Evolutionary conservation across 2,113 vertebrate species (phyloP).

Genomic region (Petrocephalus microphthalmus): DNA sequence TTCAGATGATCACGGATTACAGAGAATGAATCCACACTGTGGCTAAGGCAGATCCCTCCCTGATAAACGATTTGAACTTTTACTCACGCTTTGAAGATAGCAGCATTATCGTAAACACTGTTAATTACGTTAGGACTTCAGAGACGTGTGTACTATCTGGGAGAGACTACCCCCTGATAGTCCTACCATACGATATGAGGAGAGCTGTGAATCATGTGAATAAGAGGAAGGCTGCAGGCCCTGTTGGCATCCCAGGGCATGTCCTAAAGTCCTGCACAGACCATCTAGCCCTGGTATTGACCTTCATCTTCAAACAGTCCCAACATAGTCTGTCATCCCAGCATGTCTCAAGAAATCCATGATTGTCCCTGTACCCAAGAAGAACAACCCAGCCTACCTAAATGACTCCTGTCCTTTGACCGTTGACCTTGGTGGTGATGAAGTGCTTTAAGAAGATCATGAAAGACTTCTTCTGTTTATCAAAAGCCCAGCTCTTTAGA

Average conservation of each 20-base stretch:
- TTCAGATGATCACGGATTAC: no score
- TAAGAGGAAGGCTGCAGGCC: neutral
- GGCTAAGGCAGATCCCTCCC: neutral
- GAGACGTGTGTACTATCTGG: neutral
- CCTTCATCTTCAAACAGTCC: neutral
- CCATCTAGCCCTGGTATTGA: neutral
- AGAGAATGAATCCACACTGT: neutral
- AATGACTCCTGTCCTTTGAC: neutral
- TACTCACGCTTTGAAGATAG: neutral
- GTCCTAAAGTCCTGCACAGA: neutral
- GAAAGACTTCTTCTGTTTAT: neutral
- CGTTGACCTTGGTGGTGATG: neutral
- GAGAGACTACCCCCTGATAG: neutral
- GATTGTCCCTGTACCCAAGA: neutral
- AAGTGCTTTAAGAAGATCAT: neutral
- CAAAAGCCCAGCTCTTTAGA: neutral
- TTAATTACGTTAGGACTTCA: neutral
- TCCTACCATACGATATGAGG: neutral
- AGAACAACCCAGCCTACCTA: neutral
- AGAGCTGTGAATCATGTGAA: neutral
- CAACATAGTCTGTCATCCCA: neutral
- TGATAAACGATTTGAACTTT: neutral
- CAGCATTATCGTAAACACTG: neutral
- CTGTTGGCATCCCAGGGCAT: neutral
- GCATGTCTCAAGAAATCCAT: neutral